Conservation (phyloP, 2,113 vertebrate genomes). For the Pseudorasbora parva region DNA sequence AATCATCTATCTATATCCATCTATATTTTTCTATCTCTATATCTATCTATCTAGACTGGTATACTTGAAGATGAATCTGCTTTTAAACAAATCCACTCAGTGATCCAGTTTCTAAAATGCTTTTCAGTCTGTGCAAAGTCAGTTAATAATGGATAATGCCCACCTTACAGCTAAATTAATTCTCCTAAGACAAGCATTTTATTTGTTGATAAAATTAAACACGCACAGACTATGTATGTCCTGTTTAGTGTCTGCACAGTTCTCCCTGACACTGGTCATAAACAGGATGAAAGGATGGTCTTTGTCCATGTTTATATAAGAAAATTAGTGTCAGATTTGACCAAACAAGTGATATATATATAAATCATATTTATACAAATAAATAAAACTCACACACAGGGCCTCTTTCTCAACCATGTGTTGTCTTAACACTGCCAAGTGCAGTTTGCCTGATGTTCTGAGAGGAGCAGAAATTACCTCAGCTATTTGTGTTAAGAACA, state of each 20-base stretch:
- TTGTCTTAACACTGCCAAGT: slow-evolving; percentile 16
- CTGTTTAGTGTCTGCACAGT: slow-evolving; percentile 42
- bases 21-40: too few species aligned
- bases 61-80: not conserved
- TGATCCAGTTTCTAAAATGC: not conserved
- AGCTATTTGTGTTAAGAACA: not conserved
- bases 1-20: too few species aligned
- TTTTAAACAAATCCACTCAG: slow-evolving; percentile 36
- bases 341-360: not conserved
- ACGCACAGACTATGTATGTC: slow-evolving; percentile 6
- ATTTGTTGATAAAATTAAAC: slow-evolving; percentile 44
- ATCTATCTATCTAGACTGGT: too few species aligned
- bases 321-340: slow-evolving; percentile 33
- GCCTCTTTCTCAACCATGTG: not conserved
- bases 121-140: not conserved
- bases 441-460: slow-evolving; percentile 1
- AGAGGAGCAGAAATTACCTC: slow-evolving; percentile 16
- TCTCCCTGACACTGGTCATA: slow-evolving; percentile 52
- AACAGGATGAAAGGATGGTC: slow-evolving; percentile 20
- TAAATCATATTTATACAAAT: slow-evolving; percentile 27
- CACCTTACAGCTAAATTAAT: slow-evolving; percentile 43
- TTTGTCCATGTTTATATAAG: not conserved
- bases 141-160: slow-evolving; percentile 46
- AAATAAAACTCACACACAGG: slow-evolving; percentile 2
- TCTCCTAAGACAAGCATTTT: slow-evolving; percentile 20